These are phyloP conservation scores for Proteles cristata DNA, from an alignment of 2,113 vertebrate genomes.

Conservation along the genomic window DNA sequence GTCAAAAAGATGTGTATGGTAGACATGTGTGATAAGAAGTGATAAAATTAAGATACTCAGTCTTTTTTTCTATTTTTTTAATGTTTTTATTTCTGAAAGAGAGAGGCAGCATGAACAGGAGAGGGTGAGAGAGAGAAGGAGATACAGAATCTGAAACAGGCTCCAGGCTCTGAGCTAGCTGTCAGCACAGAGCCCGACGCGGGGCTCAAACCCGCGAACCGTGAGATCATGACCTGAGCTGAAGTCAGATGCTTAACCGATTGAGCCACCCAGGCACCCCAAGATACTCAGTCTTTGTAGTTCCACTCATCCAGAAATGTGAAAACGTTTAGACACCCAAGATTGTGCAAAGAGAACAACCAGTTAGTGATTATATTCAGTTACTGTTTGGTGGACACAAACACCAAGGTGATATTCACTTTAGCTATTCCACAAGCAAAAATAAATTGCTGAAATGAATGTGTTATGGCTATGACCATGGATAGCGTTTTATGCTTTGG, in stretches of 20 bases:
- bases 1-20: not conserved
- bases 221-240: no score
- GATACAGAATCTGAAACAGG: no score
- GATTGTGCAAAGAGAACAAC: not conserved
- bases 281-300: not conserved
- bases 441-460: not conserved
- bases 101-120: no score
- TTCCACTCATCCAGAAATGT: not conserved
- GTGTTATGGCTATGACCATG: not conserved
- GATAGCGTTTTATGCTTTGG: not conserved
- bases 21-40: not conserved
- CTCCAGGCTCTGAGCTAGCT: no score
- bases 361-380: not conserved
- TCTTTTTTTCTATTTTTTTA: not conserved
- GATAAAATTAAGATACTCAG: not conserved
- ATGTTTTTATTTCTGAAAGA: no score
- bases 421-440: not conserved
- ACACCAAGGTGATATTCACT: not conserved
- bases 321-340: not conserved
- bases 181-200: no score
- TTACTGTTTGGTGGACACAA: not conserved
- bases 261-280: no score
- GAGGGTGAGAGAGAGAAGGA: no score
- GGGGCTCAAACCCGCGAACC: no score
- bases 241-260: no score